phyloP scores from a whole-genome alignment of 2,113 vertebrate species.

The Oostethus manadensis region DNA sequence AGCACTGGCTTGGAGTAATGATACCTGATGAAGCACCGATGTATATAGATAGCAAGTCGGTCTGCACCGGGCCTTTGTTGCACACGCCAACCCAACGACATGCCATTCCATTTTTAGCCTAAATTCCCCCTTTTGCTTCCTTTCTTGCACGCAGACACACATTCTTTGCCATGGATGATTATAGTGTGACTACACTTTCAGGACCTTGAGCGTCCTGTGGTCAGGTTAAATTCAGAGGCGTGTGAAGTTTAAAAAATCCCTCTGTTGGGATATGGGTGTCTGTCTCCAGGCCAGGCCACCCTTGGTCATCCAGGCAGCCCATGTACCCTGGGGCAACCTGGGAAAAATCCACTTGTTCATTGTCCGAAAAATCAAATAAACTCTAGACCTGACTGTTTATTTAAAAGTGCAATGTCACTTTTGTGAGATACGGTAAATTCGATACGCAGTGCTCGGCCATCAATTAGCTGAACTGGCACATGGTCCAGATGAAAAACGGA shows the following conservation, averaged over 20 bases:
- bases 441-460: slow-evolving; percentile 22
- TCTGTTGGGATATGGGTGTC: slow-evolving; percentile 26
- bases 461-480: slow-evolving; percentile 36
- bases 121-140: slow-evolving; percentile 1
- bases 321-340: no score
- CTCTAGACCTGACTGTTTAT: no score
- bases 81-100: slow-evolving; percentile 25
- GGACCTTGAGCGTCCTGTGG: slow-evolving; percentile 50
- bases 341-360: slow-evolving; percentile 24
- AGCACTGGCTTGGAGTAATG: no score
- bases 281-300: slow-evolving; percentile 19
- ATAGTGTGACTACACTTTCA: slow-evolving; percentile 39
- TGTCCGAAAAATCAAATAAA: neutral
- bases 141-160: neutral
- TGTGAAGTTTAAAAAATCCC: slow-evolving; percentile 34
- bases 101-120: slow-evolving; percentile 14
- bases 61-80: slow-evolving; percentile 6
- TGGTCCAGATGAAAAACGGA: slow-evolving; percentile 27
- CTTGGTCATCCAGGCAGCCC: no score
- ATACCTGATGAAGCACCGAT: neutral
- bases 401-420: neutral
- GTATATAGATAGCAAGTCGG: neutral
- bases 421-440: neutral
- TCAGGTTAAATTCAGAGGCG: slow-evolving; percentile 41
- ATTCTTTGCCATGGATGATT: slow-evolving; percentile 46